These are phyloP conservation scores for Lucilia cuprina DNA, from an alignment of 1,140 invertebrate species.

Conservation along the genomic window DNA sequence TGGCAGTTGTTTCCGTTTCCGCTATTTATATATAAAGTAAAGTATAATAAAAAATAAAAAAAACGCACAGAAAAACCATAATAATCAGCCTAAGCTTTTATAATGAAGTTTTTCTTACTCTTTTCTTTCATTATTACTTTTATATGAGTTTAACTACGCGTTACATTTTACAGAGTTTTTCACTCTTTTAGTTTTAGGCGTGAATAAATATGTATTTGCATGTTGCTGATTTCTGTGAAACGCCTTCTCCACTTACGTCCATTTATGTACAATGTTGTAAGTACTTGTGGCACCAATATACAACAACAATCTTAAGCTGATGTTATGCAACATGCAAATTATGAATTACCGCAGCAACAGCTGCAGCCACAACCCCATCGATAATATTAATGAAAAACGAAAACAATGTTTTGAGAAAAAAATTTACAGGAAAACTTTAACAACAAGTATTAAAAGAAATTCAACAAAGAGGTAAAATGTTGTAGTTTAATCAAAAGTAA, in stretches of 20 bases:
- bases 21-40: not conserved
- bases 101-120: not conserved
- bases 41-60: not conserved
- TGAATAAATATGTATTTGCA: not conserved
- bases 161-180: not conserved
- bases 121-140: not conserved
- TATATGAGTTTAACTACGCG: not conserved
- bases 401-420: not conserved
- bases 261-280: not conserved
- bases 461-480: no score
- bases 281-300: not conserved
- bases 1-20: constrained; percentile 1
- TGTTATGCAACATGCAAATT: constrained; percentile 25
- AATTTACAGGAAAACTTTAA: no score
- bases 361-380: not conserved
- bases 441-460: no score
- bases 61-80: not conserved
- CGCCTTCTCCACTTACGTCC: not conserved
- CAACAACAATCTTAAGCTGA: not conserved
- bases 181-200: no score
- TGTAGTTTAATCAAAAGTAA: no score
- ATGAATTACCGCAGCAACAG: not conserved
- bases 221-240: not conserved
- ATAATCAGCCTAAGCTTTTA: not conserved
- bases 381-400: not conserved